These are phyloP conservation scores for Helostoma temminkii DNA, from an alignment of 2,797 vertebrate species.

Conservation along the genomic window DNA sequence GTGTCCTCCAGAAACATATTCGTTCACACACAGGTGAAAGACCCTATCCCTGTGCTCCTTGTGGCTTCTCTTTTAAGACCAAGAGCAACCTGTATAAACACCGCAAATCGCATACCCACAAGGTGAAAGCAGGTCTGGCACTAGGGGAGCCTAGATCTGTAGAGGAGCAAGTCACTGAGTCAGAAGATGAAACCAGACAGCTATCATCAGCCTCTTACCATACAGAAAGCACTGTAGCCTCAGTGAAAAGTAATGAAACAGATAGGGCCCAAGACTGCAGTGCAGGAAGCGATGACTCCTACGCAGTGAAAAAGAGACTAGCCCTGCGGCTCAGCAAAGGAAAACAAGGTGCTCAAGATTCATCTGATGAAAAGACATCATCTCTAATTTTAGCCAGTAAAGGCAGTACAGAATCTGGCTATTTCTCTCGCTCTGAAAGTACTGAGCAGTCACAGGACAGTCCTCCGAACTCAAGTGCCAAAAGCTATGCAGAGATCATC, in stretches of 20 bases:
- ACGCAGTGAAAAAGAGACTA: slow-evolving; percentile 94
- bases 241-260: slow-evolving; percentile 61
- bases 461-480: slow-evolving; percentile 92
- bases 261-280: slow-evolving; percentile 70
- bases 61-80: slow-evolving; percentile 98
- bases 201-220: slow-evolving; percentile 74
- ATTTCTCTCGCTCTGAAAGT: slow-evolving; percentile 97
- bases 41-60: slow-evolving; percentile 94
- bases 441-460: slow-evolving; percentile 92
- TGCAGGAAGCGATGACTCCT: slow-evolving; percentile 88
- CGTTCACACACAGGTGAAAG: slow-evolving; percentile 97
- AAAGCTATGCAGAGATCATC: slow-evolving; percentile 97
- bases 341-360: slow-evolving; percentile 84
- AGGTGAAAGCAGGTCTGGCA: slow-evolving; percentile 93
- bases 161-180: slow-evolving; percentile 93
- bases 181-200: slow-evolving; percentile 90
- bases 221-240: slow-evolving; percentile 60
- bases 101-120: slow-evolving; percentile 96
- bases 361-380: slow-evolving; percentile 88
- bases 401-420: slow-evolving; percentile 97
- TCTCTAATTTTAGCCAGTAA: slow-evolving; percentile 91
- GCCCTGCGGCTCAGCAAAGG: slow-evolving; percentile 93
- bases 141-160: slow-evolving; percentile 83
- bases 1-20: slow-evolving; percentile 98
- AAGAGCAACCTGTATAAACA: slow-evolving; percentile 99